Conservation (phyloP, 2,888 invertebrate genomes). For the Parelbella ahira region DNA sequence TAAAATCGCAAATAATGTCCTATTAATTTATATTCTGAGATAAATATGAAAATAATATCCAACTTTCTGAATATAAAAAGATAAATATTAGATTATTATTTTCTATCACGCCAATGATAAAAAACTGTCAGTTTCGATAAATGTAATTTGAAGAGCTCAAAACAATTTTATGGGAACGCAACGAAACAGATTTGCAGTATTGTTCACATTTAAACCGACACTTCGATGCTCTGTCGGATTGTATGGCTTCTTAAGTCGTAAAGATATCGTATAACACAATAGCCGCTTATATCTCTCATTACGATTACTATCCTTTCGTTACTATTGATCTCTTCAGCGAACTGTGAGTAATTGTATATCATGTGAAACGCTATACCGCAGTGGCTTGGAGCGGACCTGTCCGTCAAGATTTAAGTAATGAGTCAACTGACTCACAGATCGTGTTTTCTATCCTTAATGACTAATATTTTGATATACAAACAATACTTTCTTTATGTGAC, state of each 20-base stretch:
- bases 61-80: too few species aligned
- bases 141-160: too few species aligned
- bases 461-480: too few species aligned
- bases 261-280: conserved; percentile 75
- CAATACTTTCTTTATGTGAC: too few species aligned
- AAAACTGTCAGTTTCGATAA: too few species aligned
- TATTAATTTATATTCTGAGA: too few species aligned
- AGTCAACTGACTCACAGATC: conserved; percentile 19
- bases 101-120: too few species aligned
- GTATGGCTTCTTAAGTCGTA: conserved; percentile 77
- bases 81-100: too few species aligned
- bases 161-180: neutral
- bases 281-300: conserved; percentile 68
- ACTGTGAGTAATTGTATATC: conserved; percentile 26
- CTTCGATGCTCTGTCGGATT: conserved; percentile 61
- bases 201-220: conserved; percentile 64
- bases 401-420: conserved; percentile 25
- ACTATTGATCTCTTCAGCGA: conserved; percentile 34
- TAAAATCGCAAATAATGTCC: too few species aligned
- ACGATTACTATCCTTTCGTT: conserved; percentile 41
- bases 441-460: too few species aligned
- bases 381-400: conserved; percentile 19
- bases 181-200: conserved; percentile 47
- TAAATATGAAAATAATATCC: too few species aligned
- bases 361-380: conserved; percentile 24